Evolutionary conservation across 23 tunicate species (phyloP).

Genomic region (Pegea sp.): DNA sequence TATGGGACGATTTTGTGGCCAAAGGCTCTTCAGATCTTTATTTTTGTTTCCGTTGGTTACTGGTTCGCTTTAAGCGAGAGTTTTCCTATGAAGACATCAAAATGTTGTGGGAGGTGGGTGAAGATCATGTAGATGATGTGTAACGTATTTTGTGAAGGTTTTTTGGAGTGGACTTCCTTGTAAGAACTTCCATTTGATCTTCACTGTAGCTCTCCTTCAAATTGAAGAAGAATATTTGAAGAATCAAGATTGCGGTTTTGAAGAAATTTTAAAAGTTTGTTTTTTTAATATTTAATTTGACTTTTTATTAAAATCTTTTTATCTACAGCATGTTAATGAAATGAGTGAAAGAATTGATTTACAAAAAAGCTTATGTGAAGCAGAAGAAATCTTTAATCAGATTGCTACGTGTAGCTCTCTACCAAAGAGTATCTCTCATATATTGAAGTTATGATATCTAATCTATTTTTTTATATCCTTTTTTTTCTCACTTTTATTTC

Average conservation of each 20-base stretch:
- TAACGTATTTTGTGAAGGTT: slow-evolving; percentile 15
- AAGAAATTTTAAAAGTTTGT: slow-evolving; percentile 71
- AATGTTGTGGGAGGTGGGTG: slow-evolving; percentile 90
- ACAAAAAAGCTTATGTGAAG: slow-evolving; percentile 41
- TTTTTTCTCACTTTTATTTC: too few species aligned
- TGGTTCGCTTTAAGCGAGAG: slow-evolving; percentile 71
- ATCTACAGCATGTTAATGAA: slow-evolving; percentile 69
- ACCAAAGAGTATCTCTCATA: not conserved
- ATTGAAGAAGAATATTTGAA: slow-evolving; percentile 33
- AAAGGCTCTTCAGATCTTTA: slow-evolving; percentile 70
- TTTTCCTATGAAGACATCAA: slow-evolving; percentile 69
- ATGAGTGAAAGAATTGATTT: slow-evolving; percentile 44
- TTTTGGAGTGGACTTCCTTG: slow-evolving; percentile 77
- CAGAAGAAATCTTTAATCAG: slow-evolving; percentile 49
- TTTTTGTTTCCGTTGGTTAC: slow-evolving; percentile 90
- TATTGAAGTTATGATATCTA: not conserved
- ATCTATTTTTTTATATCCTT: too few species aligned
- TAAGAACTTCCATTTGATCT: slow-evolving; percentile 41
- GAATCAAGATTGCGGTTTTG: slow-evolving; percentile 51
- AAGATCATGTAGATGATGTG: not conserved
- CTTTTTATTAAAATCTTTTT: too few species aligned
- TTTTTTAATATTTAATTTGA: too few species aligned
- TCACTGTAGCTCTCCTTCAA: slow-evolving; percentile 53
- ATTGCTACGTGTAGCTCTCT: slow-evolving; percentile 5
- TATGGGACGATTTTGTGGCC: slow-evolving; percentile 46